Percentiles rank a stretch among this genome's conserved stretches.
phyloP scores from a whole-genome alignment of 2,888 invertebrate genomes.

The Papilio protenor region DNA sequence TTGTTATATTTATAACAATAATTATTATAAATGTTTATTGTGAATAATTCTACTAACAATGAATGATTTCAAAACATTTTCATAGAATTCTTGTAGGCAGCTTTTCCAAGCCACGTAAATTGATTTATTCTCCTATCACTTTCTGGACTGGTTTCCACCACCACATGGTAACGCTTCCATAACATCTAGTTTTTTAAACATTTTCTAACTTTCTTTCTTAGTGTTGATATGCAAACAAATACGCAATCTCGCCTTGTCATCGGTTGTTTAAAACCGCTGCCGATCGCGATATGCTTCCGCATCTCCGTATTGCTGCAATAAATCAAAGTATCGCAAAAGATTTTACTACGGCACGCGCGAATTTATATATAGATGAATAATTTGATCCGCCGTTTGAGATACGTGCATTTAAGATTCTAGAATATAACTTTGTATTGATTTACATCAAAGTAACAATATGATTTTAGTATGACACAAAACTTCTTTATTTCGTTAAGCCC shows the following conservation, averaged over 20 bases:
- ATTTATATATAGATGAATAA: slow-evolving; percentile 45
- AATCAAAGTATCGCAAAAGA: slow-evolving; percentile 40
- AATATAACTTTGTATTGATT: slow-evolving; percentile 10
- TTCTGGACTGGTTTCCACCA: neutral
- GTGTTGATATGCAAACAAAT: neutral
- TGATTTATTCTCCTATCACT: neutral
- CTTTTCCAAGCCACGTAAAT: neutral
- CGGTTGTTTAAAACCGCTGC: slow-evolving; percentile 32
- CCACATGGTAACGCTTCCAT: neutral
- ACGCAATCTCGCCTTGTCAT: slow-evolving; percentile 20
- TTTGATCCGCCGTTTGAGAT: slow-evolving; percentile 37
- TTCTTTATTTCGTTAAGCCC: neutral
- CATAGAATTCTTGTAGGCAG: neutral
- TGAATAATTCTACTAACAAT: neutral
- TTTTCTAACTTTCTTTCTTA: neutral
- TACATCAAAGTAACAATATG: neutral
- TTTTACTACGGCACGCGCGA: slow-evolving; percentile 33
- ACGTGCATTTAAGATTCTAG: slow-evolving; percentile 15
- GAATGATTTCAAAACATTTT: neutral
- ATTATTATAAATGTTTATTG: slow-evolving; percentile 10
- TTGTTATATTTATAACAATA: neutral
- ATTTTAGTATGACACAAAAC: neutral
- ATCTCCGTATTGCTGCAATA: slow-evolving; percentile 29
- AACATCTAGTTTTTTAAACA: neutral
- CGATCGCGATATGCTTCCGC: slow-evolving; percentile 13